Conservation (phyloP, 2,797 vertebrate species). For the Phaenicophaeus curvirostris region DNA sequence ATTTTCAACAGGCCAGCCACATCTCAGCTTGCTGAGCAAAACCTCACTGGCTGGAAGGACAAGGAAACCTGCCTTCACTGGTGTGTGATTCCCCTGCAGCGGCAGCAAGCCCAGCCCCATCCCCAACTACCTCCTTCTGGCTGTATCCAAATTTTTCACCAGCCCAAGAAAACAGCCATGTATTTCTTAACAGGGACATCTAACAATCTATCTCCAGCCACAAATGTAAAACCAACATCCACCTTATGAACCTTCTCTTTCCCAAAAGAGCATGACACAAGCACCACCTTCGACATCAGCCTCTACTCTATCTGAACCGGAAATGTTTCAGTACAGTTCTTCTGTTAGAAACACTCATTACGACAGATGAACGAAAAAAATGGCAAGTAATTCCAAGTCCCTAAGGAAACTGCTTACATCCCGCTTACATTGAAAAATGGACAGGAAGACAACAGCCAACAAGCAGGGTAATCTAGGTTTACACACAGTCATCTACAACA, state of each 20-base stretch:
- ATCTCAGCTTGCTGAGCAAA: background rate
- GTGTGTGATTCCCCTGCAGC: background rate
- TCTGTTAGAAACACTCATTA: slow-evolving; percentile 25
- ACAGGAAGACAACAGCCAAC: background rate
- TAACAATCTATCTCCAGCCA: background rate
- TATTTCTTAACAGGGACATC: background rate
- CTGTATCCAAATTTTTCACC: background rate
- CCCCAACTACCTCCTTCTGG: background rate
- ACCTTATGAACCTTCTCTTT: background rate
- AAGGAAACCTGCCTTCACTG: background rate
- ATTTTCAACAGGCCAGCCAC: background rate
- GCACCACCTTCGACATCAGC: background rate
- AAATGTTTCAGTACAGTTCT: background rate
- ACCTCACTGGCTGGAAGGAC: fast-evolving
- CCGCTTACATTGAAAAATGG: background rate
- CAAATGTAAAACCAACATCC: background rate
- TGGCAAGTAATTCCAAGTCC: background rate
- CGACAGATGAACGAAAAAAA: slow-evolving; percentile 21
- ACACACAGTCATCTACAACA: background rate
- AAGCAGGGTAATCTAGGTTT: background rate
- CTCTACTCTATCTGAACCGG: background rate
- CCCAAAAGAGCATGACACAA: background rate
- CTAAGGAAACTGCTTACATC: background rate
- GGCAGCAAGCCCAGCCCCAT: background rate
- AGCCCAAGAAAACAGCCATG: background rate